Conservation (phyloP, 2,113 vertebrate genomes). For the Thryonomys swinderianus region DNA sequence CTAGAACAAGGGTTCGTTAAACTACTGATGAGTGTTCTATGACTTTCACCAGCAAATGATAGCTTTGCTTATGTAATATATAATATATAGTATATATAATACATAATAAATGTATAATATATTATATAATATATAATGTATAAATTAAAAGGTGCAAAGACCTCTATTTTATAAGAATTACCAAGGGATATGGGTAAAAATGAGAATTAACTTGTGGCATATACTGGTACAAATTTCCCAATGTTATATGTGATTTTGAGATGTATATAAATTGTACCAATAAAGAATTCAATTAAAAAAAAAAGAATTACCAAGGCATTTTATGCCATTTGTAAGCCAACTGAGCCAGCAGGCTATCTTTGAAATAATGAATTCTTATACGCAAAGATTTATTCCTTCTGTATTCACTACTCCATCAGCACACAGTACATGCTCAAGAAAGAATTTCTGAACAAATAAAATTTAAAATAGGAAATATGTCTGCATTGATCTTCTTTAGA, state of each 20-base stretch:
- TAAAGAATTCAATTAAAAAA: too few relatives aligned
- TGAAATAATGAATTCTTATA: background rate
- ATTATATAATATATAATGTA: too few relatives aligned
- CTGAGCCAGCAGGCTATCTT: background rate
- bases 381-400: background rate
- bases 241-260: too few relatives aligned
- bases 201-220: too few relatives aligned
- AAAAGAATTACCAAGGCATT: too few relatives aligned
- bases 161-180: background rate
- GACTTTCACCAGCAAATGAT: constrained; percentile 14
- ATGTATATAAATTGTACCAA: too few relatives aligned
- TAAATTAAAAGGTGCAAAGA: constrained; percentile 25
- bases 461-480: background rate
- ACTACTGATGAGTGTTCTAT: background rate
- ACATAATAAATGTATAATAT: too few relatives aligned
- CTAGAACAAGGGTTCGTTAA: background rate
- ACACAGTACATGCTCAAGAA: background rate
- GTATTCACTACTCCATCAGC: background rate
- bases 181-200: too few relatives aligned
- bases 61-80: constrained; percentile 23
- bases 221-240: too few relatives aligned
- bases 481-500: constrained; percentile 14
- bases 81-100: too few relatives aligned
- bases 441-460: constrained; percentile 22
- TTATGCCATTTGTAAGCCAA: constrained; percentile 17